phyloP scores from a whole-genome alignment of 1,140 invertebrate species.

The Megalopta genalis region DNA sequence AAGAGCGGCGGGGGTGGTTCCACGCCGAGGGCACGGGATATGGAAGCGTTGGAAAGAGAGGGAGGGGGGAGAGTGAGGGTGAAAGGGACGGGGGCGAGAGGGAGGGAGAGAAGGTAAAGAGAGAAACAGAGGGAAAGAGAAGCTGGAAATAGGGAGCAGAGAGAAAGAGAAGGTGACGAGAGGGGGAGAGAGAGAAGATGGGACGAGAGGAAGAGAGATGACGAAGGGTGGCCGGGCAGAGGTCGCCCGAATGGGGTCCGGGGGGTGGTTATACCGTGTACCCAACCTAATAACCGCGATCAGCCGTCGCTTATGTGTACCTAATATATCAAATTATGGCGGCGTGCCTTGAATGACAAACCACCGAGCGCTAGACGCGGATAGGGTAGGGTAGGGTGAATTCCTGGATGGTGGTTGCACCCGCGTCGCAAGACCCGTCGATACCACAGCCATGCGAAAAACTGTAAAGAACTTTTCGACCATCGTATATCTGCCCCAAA shows the following conservation, averaged over 20 bases:
- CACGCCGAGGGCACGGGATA: too few species aligned
- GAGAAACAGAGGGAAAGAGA: too few species aligned
- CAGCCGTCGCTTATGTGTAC: constrained; percentile 78
- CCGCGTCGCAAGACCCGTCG: background rate
- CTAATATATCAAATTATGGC: constrained; percentile 78
- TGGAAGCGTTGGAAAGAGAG: background rate
- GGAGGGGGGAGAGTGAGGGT: background rate
- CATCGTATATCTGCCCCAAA: too few species aligned
- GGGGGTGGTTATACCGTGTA: constrained; percentile 68
- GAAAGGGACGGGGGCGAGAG: background rate
- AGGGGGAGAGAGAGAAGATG: background rate
- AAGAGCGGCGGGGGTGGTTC: constrained; percentile 1
- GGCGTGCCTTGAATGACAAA: constrained; percentile 76
- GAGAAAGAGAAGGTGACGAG: background rate
- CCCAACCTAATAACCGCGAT: constrained; percentile 79
- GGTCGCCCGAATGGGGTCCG: constrained; percentile 58
- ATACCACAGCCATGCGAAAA: background rate
- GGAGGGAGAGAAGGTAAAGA: too few species aligned
- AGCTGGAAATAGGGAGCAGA: background rate
- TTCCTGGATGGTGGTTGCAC: constrained; percentile 32
- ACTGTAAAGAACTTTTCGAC: too few species aligned
- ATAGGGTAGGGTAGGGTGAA: constrained; percentile 44
- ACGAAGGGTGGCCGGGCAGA: constrained; percentile 49
- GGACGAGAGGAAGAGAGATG: background rate
- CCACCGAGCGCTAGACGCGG: constrained; percentile 55